These are phyloP conservation scores for Lophius americanus DNA, from an alignment of 2,797 vertebrate genomes.

Conservation along the genomic window DNA sequence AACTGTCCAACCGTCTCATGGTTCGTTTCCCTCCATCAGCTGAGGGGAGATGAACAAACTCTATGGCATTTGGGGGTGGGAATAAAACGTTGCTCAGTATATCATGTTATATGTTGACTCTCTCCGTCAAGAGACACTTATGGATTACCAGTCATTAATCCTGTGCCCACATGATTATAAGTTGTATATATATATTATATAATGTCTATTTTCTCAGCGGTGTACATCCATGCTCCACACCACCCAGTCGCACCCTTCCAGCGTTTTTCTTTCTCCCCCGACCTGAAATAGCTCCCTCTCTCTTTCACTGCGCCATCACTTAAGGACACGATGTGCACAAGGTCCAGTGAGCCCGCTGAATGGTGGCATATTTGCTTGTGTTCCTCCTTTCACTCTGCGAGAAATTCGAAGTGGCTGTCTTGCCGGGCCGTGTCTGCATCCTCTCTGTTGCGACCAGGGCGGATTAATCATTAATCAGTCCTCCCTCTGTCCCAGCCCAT, in stretches of 20 bases:
- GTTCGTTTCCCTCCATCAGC: no score
- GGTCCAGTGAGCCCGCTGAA: slow-evolving; percentile 69
- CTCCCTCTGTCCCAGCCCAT: slow-evolving; percentile 50
- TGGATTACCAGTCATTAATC: no score
- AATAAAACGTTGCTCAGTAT: no score
- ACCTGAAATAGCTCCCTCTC: slow-evolving; percentile 65
- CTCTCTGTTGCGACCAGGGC: slow-evolving; percentile 52
- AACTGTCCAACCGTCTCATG: no score
- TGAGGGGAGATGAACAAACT: no score
- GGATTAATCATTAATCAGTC: slow-evolving; percentile 70
- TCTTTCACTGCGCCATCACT: slow-evolving; percentile 63
- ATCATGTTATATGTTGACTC: no score
- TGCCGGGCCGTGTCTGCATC: slow-evolving; percentile 50
- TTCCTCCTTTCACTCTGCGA: slow-evolving; percentile 42
- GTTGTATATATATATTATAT: no score
- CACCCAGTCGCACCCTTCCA: slow-evolving; percentile 20
- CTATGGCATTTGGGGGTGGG: no score
- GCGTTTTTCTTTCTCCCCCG: slow-evolving; percentile 27
- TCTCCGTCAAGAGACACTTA: no score
- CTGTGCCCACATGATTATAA: no score
- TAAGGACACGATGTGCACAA: slow-evolving; percentile 65
- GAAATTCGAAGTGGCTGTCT: slow-evolving; percentile 49
- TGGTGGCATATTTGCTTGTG: slow-evolving; percentile 42
- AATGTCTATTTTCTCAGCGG: no score
- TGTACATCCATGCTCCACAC: background rate